phyloP scores from a whole-genome alignment of 2,888 invertebrate species.

The Lochmaea capreae region DNA sequence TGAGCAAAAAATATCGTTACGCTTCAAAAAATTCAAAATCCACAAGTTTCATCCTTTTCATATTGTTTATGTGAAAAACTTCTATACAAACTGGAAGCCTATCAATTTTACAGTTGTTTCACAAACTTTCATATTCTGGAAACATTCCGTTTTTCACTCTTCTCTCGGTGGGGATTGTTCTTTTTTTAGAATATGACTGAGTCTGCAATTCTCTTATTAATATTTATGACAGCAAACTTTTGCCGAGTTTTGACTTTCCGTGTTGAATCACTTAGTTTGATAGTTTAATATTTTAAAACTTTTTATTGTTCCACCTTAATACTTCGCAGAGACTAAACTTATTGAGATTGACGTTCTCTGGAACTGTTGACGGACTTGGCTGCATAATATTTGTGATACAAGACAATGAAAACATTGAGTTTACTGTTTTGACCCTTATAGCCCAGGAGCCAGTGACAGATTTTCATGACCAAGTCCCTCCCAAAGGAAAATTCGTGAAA shows the following conservation, averaged over 20 bases:
- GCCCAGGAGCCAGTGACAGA: too few relatives aligned
- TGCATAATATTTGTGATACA: background rate
- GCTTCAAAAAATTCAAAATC: constrained; percentile 34
- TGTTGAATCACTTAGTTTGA: constrained; percentile 38
- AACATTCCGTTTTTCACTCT: constrained; percentile 33
- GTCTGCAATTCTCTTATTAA: constrained; percentile 44
- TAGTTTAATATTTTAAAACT: constrained; percentile 34
- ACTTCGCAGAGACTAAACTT: constrained; percentile 1
- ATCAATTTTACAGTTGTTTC: constrained; percentile 52
- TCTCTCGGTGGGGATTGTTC: constrained; percentile 30
- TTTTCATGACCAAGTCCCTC: too few relatives aligned
- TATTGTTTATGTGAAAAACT: constrained; percentile 49
- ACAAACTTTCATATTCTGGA: constrained; percentile 41
- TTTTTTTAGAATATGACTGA: constrained; percentile 33
- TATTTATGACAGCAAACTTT: constrained; percentile 44
- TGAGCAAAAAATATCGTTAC: constrained; percentile 10
- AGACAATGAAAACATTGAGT: background rate
- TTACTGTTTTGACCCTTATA: too few relatives aligned
- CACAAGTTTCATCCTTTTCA: constrained; percentile 22
- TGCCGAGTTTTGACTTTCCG: constrained; percentile 23
- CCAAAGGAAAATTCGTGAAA: too few relatives aligned
- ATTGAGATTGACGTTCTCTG: constrained; percentile 4
- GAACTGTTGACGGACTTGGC: background rate
- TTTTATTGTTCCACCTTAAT: constrained; percentile 24
- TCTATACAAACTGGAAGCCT: constrained; percentile 45